A percentile compares a stretch with the other conserved stretches of the same genome.
Conservation (phyloP, 2,797 vertebrate genomes). For the Sebastes matsubarae region DNA sequence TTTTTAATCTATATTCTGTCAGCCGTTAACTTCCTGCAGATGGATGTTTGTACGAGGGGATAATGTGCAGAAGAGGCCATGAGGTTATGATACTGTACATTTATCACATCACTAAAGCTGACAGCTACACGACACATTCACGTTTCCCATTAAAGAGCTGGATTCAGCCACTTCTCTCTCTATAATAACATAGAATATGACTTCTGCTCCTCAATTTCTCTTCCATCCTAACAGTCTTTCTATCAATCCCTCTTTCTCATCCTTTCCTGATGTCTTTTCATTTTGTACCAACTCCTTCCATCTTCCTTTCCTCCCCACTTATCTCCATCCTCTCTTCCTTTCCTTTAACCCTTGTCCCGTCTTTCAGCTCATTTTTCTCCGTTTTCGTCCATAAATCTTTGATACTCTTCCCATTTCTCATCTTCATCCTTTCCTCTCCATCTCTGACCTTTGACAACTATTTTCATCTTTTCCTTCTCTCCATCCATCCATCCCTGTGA, state of each 20-base stretch:
- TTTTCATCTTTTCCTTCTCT: background rate
- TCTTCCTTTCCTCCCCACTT: background rate
- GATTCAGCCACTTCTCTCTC: constrained; percentile 10
- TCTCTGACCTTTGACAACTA: background rate
- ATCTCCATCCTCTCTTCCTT: background rate
- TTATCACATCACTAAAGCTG: constrained; percentile 54
- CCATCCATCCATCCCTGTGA: background rate
- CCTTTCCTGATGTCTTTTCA: background rate
- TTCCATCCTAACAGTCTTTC: background rate
- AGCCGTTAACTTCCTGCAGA: constrained; percentile 33
- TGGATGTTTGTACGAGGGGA: constrained; percentile 50
- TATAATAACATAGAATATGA: background rate
- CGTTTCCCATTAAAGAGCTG: constrained; percentile 34
- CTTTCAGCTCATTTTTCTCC: background rate
- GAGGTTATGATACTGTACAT: constrained; percentile 54
- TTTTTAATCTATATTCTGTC: constrained; percentile 49
- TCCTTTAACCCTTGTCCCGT: background rate
- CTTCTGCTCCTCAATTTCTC: background rate
- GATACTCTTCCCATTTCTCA: background rate
- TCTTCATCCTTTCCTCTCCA: background rate
- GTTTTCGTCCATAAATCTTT: background rate
- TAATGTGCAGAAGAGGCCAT: constrained; percentile 55
- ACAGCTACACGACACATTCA: constrained; percentile 54
- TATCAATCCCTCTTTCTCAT: background rate
- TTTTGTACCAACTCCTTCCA: background rate